Evolutionary conservation across 1,140 invertebrate species (phyloP).

Genomic region (Drosophila nasuta): DNA sequence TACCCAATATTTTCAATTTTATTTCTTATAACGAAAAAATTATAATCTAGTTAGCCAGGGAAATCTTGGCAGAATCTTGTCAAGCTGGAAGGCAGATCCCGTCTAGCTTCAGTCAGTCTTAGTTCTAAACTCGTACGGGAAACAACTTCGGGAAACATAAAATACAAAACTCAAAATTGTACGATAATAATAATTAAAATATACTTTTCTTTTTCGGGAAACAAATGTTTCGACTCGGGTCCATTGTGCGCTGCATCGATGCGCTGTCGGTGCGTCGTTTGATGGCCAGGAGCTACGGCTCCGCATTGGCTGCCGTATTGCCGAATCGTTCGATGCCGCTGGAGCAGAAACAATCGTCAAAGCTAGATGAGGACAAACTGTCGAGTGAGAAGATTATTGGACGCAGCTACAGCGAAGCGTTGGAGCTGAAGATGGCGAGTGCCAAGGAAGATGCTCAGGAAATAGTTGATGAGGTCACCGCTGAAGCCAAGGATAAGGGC

Average conservation of each 20-base stretch:
- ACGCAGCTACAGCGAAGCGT: not conserved
- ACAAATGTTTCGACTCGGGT: conserved; percentile 15
- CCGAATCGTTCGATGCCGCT: not conserved
- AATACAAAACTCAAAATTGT: conserved; percentile 12
- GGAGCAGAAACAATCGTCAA: not conserved
- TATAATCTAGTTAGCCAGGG: too few species aligned
- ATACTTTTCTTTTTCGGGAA: not conserved
- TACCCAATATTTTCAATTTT: too few species aligned
- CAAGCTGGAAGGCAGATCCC: too few species aligned
- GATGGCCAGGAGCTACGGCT: not conserved
- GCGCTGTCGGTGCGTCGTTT: not conserved
- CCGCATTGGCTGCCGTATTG: not conserved
- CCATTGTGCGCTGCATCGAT: not conserved
- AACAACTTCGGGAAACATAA: conserved; percentile 11
- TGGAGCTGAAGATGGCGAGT: not conserved
- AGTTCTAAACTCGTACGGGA: not conserved
- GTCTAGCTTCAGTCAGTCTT: not conserved
- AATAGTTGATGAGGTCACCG: not conserved
- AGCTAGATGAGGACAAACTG: not conserved
- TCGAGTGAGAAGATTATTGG: not conserved
- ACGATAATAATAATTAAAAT: not conserved
- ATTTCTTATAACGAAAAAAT: too few species aligned
- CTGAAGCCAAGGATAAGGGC: not conserved
- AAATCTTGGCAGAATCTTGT: too few species aligned
- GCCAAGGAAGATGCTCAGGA: not conserved